Conservation (phyloP, 2,888 invertebrate species). For the Hecatera dysodea region DNA sequence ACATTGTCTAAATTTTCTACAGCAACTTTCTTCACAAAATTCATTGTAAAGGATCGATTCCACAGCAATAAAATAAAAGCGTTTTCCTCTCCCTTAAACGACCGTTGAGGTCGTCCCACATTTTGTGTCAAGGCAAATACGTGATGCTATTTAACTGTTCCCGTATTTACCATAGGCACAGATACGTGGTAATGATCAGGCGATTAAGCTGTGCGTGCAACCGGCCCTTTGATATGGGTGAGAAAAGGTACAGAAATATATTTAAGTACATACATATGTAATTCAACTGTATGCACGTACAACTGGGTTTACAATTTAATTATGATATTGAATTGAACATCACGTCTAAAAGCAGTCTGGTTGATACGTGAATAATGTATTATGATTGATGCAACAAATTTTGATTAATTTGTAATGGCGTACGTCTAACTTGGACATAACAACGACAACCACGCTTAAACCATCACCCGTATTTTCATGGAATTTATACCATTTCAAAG, state of each 20-base stretch:
- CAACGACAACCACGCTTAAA: too few species aligned
- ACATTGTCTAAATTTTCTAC: background rate
- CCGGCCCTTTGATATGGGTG: background rate
- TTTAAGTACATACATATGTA: background rate
- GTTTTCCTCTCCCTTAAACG: background rate
- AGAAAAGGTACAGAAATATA: background rate
- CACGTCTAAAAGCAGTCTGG: too few species aligned
- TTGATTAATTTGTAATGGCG: too few species aligned
- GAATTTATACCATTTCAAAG: too few species aligned
- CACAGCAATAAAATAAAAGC: constrained; percentile 1
- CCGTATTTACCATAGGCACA: background rate
- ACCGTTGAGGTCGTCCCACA: background rate
- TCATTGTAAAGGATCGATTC: background rate
- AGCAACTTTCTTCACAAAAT: too few species aligned
- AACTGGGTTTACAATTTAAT: too few species aligned
- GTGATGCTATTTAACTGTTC: background rate
- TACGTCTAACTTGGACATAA: too few species aligned
- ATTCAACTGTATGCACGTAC: background rate
- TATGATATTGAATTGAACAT: too few species aligned
- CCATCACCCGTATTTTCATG: too few species aligned
- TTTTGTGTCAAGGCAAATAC: constrained; percentile 9
- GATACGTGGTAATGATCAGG: background rate
- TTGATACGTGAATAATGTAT: too few species aligned
- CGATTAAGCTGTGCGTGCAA: background rate
- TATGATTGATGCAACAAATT: too few species aligned